Base-by-base conservation (phyloP, 2,113 vertebrate species). In the Cyprinodon tularosa region DNA sequence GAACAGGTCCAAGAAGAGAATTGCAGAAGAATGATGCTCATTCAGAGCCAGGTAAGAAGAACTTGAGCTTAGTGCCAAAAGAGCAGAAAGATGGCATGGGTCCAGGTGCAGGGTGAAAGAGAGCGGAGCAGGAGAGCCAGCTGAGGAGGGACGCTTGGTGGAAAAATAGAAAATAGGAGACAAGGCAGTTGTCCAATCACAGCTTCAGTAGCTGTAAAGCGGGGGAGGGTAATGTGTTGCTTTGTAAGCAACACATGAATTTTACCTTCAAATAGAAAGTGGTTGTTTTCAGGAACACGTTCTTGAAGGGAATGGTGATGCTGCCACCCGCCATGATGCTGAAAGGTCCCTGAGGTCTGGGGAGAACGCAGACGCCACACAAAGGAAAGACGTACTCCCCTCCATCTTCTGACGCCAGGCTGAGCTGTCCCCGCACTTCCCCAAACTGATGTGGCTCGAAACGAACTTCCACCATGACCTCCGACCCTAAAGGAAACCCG, bases 391-490 rank as follows among this genome's bases (percentile, higher is more conserved):
- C 20, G 68, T 96, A 96, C 15, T 96, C 95, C 0, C 94, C 95
- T 0, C 95, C 95, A 0, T 60, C 3, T 0, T 67, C 61, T 0
- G 97, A 97, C 0, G 88, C 92, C 36, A 96, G 73, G 22, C 12
- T 91, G 37, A 98, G 94, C 0, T 65, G 79, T 44, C 93, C 91
- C 57, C 84, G 93, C 64, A 93, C 89, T 72, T 96, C 91, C 0
- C 96, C 96, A 81, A 96, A 89, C 78, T 92, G 95, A 80, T 93
- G 92, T 72, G 97, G 96, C 83, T 97, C 95, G 0, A 95, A 97
- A 70, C 82, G 90, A 39, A 98, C 93, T n/a, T 95, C 94, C 84
- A 96, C 67, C 0, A 81, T 89, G 81, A 94, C 76, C 60, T 96
- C 96, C 0, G 92, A 93, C 48, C 96, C 96, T 0, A 86, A 86